A percentile compares a stretch with the other conserved stretches of the same genome.
Conservation (phyloP, 35 echinoderm and acorn worm species). For the Hemicentrotus pulcherrimus region DNA sequence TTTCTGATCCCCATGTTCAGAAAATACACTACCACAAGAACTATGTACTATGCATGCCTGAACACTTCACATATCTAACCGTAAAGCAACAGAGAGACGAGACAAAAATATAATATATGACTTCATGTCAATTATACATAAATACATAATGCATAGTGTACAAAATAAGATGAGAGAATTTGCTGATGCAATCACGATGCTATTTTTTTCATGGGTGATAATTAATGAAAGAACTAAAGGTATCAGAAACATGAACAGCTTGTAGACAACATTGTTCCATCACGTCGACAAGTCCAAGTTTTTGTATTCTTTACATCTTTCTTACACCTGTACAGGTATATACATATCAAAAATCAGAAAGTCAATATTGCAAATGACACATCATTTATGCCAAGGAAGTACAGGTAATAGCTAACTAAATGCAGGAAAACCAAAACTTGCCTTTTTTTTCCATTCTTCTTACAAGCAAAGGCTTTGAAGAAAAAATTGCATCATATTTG, state of each 20-base stretch:
- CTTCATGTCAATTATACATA: not conserved
- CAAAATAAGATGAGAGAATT: not conserved
- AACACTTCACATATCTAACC: not conserved
- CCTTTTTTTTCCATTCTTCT: not conserved
- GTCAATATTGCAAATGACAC: constrained; percentile 16
- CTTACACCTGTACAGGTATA: constrained; percentile 17
- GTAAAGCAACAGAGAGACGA: not conserved
- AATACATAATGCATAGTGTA: constrained; percentile 17
- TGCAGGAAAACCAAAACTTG: not conserved
- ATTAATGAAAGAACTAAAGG: constrained; percentile 51
- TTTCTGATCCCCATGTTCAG: constrained; percentile 43
- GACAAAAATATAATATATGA: constrained; percentile 25
- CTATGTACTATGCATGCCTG: not conserved
- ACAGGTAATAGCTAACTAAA: not conserved
- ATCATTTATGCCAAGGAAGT: not conserved
- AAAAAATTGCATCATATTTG: not conserved
- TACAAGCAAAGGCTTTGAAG: not conserved
- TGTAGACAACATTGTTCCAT: constrained; percentile 19
- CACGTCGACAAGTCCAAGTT: not conserved
- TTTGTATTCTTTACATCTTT: not conserved
- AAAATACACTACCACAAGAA: not conserved
- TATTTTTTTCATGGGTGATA: not conserved
- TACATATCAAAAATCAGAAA: constrained; percentile 11
- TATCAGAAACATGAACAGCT: constrained; percentile 25
- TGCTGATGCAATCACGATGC: not conserved